phyloP scores from a whole-genome alignment of 2,888 invertebrate genomes.

The Drosophila suboccidentalis region DNA sequence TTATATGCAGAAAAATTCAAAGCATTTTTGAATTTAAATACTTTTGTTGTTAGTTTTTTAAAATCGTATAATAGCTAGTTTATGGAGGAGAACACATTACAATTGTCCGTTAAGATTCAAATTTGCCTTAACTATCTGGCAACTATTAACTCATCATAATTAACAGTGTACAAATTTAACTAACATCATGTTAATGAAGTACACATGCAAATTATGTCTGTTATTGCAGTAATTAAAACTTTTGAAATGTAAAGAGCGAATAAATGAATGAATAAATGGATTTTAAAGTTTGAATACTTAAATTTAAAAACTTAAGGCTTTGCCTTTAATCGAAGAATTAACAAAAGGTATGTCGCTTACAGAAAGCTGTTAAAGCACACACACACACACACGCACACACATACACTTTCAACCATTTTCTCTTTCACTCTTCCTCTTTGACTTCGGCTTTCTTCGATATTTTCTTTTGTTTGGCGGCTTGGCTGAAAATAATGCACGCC shows the following conservation, averaged over 20 bases:
- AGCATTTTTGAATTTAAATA: no score
- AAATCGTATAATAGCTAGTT: not conserved
- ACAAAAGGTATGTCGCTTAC: slow-evolving; percentile 26
- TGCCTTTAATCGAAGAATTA: slow-evolving; percentile 37
- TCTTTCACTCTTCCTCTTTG: not conserved
- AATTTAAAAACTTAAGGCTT: slow-evolving; percentile 3
- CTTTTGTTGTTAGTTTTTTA: no score
- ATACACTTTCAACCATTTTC: not conserved
- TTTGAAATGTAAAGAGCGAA: not conserved
- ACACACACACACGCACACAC: not conserved
- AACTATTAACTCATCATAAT: not conserved
- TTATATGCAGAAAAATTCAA: not conserved
- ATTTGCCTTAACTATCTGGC: not conserved
- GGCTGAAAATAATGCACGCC: slow-evolving; percentile 65
- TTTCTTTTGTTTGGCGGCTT: slow-evolving; percentile 14
- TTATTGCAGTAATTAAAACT: not conserved
- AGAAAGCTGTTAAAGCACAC: not conserved
- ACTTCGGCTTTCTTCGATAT: not conserved
- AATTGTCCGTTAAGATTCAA: not conserved
- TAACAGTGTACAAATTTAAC: not conserved
- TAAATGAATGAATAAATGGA: no score
- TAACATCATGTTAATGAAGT: not conserved
- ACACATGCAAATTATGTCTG: not conserved
- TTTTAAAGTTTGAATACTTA: not conserved
- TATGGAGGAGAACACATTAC: not conserved